Conservation (phyloP, 2,888 invertebrate species). For the Parnassius glacialis region DNA sequence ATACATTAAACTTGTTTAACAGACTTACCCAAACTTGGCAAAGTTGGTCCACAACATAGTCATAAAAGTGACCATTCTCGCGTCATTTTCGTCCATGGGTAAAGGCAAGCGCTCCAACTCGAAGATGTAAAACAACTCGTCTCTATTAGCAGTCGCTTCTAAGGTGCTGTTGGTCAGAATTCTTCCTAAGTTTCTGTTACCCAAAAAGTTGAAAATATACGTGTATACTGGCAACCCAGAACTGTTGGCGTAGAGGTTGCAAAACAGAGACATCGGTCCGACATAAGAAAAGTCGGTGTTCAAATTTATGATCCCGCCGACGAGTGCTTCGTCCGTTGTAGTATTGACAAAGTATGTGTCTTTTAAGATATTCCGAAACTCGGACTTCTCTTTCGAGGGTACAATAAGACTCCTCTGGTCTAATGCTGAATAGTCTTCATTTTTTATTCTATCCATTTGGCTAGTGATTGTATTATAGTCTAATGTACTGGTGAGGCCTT, state of each 20-base stretch:
- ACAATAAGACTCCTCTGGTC: constrained; percentile 55
- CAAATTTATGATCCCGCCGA: constrained; percentile 67
- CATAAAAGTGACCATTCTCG: constrained; percentile 69
- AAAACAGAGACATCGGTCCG: constrained; percentile 64
- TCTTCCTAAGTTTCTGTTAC: constrained; percentile 66
- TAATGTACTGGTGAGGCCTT: constrained; percentile 72
- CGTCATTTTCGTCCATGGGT: constrained; percentile 68
- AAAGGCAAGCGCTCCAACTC: constrained; percentile 63
- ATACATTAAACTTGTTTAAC: too few species aligned
- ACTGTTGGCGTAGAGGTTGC: constrained; percentile 57
- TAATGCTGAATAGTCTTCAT: constrained; percentile 60
- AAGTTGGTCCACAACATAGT: constrained; percentile 77
- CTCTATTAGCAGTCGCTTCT: constrained; percentile 59
- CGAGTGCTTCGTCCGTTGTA: constrained; percentile 55
- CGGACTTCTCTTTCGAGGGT: constrained; percentile 48
- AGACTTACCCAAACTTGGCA: constrained; percentile 67
- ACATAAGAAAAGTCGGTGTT: constrained; percentile 68
- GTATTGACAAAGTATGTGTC: constrained; percentile 64
- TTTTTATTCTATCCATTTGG: constrained; percentile 60
- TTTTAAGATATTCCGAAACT: constrained; percentile 51
- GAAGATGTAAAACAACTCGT: constrained; percentile 68
- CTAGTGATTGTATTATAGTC: constrained; percentile 65
- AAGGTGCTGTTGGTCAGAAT: constrained; percentile 64
- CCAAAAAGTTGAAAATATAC: constrained; percentile 65
- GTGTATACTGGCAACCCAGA: constrained; percentile 52